These are phyloP conservation scores for Aegypius monachus DNA, from an alignment of 2,113 vertebrate genomes.

Conservation along the genomic window DNA sequence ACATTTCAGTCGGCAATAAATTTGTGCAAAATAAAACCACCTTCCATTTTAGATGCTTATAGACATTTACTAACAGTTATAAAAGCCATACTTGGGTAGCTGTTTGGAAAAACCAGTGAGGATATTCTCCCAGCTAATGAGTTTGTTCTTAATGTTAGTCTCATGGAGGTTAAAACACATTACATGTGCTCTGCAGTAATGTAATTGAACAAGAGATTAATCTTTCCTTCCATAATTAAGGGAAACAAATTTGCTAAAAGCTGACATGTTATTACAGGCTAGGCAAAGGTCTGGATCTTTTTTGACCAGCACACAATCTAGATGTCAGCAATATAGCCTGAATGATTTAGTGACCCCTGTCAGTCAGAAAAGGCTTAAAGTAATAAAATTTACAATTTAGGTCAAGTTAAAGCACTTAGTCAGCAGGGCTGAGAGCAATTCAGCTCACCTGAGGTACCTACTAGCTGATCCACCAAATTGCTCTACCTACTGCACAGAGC, in stretches of 20 bases:
- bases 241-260: neutral
- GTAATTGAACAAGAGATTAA: neutral
- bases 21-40: neutral
- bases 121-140: neutral
- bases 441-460: neutral
- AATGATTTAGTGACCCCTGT: neutral
- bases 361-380: neutral
- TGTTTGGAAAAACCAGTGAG: neutral
- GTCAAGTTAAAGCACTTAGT: neutral
- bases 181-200: neutral
- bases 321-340: neutral
- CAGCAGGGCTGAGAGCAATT: neutral
- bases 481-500: neutral
- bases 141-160: neutral
- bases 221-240: neutral
- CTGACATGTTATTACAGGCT: neutral
- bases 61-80: neutral
- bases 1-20: neutral
- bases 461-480: neutral
- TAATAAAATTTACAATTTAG: neutral
- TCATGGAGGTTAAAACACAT: neutral
- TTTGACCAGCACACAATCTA: neutral
- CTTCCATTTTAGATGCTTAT: neutral
- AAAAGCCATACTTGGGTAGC: neutral
- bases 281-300: neutral